phyloP scores from a whole-genome alignment of 2,888 invertebrate species.

The Steinernema carpocapsae region DNA sequence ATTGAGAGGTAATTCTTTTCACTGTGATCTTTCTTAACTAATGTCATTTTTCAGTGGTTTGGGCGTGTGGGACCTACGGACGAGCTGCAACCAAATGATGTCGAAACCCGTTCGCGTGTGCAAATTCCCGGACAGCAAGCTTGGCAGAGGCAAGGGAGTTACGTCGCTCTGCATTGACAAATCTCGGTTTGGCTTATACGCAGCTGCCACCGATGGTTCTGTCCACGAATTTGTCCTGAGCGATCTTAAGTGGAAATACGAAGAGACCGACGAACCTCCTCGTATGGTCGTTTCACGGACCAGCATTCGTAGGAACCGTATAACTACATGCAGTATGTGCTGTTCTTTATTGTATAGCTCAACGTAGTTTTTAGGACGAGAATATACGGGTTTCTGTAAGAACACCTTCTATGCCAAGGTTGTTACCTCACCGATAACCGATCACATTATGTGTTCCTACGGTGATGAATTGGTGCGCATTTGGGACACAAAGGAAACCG shows the following conservation, averaged over 20 bases:
- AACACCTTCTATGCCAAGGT: not conserved
- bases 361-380: not conserved
- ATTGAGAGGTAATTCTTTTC: not conserved
- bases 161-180: not conserved
- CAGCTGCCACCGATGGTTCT: not conserved
- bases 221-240: not conserved
- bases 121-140: not conserved
- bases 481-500: conserved; percentile 2
- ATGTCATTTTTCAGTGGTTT: not conserved
- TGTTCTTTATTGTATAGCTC: not conserved
- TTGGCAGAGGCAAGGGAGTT: not conserved
- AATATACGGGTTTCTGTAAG: not conserved
- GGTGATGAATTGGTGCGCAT: not conserved
- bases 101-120: not conserved
- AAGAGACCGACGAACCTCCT: not conserved
- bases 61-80: conserved; percentile 7
- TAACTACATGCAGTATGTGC: not conserved
- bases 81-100: not conserved
- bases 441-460: conserved; percentile 8
- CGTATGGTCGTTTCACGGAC: not conserved
- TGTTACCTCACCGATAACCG: not conserved
- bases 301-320: not conserved
- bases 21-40: not conserved
- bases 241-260: not conserved
- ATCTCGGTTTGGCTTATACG: not conserved